A percentile compares a stretch with the other conserved stretches of the same genome.
These are phyloP conservation scores for Malacoctenus gilli DNA, from an alignment of 2,797 vertebrate species.

Conservation along the genomic window DNA sequence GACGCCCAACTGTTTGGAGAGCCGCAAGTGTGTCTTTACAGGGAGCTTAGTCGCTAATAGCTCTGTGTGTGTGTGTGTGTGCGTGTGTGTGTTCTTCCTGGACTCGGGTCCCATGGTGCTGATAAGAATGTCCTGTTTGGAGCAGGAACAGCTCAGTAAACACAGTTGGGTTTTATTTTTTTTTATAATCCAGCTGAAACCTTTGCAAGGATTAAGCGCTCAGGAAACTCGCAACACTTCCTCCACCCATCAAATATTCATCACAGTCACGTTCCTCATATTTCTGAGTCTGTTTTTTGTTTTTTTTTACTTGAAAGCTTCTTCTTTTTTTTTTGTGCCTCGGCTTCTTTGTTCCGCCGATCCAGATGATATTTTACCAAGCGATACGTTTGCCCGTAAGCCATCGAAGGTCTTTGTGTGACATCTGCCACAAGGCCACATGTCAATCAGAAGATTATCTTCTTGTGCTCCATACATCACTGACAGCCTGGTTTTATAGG, in stretches of 20 bases:
- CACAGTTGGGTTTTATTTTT: slow-evolving; percentile 66
- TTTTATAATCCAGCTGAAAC: slow-evolving; percentile 46
- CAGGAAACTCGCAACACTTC: slow-evolving; percentile 23
- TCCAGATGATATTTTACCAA: background rate
- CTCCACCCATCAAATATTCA: slow-evolving; percentile 15
- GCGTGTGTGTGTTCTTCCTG: slow-evolving; percentile 46
- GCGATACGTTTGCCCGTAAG: slow-evolving; percentile 1
- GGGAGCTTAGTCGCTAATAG: slow-evolving; percentile 29
- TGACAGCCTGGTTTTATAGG: background rate
- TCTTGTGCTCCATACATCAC: background rate
- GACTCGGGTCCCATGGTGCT: slow-evolving; percentile 45
- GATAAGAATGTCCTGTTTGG: slow-evolving; percentile 70
- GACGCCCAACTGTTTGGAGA: slow-evolving; percentile 53
- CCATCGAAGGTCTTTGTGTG: slow-evolving; percentile 3
- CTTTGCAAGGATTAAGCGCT: slow-evolving; percentile 25
- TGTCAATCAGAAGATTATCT: slow-evolving; percentile 10
- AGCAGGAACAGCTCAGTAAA: slow-evolving; percentile 67
- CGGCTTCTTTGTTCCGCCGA: too few relatives aligned
- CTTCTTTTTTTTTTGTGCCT: too few relatives aligned
- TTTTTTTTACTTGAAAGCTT: background rate
- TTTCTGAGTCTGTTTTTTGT: background rate
- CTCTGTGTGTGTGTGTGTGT: slow-evolving; percentile 24
- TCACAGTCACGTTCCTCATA: slow-evolving; percentile 5
- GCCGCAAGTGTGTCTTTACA: slow-evolving; percentile 31
- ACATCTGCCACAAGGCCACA: slow-evolving; percentile 9